Evolutionary conservation across 2,113 vertebrate species (phyloP).

Genomic region (Pelmatolapia mariae): DNA sequence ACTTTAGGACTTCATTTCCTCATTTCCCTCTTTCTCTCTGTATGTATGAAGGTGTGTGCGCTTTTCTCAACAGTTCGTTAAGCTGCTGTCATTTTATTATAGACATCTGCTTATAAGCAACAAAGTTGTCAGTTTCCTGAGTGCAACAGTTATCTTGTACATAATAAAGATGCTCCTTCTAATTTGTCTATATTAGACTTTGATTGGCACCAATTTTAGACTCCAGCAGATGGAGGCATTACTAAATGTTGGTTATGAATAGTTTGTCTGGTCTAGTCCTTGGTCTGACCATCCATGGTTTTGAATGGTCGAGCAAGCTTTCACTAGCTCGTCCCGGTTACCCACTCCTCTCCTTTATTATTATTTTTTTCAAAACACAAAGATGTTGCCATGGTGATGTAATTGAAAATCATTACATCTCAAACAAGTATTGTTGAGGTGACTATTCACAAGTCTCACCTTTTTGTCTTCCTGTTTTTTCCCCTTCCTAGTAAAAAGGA

Average conservation of each 20-base stretch:
- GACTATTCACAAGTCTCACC: slow-evolving; percentile 50
- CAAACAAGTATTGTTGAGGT: slow-evolving; percentile 55
- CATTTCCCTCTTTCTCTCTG: background rate
- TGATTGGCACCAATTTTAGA: background rate
- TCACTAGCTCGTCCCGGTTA: slow-evolving; percentile 7
- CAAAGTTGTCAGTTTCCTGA: background rate
- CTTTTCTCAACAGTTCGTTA: background rate
- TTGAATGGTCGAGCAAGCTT: background rate
- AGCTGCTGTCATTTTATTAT: background rate
- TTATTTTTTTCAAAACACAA: slow-evolving; percentile 12
- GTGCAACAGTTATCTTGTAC: background rate
- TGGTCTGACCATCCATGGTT: background rate
- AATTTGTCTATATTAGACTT: background rate
- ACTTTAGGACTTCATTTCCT: background rate
- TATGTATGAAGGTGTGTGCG: background rate
- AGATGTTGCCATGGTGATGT: slow-evolving; percentile 58
- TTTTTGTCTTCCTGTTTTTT: slow-evolving; percentile 16
- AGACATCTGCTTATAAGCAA: background rate
- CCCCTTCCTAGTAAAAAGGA: background rate
- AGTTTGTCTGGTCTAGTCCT: background rate
- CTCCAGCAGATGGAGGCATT: background rate
- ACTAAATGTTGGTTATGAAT: background rate
- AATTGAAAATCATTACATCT: slow-evolving; percentile 69
- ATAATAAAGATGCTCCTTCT: background rate
- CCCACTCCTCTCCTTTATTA: background rate